Evolutionary conservation across 2,113 vertebrate genomes (phyloP).

Genomic region (Percina caprodes): DNA sequence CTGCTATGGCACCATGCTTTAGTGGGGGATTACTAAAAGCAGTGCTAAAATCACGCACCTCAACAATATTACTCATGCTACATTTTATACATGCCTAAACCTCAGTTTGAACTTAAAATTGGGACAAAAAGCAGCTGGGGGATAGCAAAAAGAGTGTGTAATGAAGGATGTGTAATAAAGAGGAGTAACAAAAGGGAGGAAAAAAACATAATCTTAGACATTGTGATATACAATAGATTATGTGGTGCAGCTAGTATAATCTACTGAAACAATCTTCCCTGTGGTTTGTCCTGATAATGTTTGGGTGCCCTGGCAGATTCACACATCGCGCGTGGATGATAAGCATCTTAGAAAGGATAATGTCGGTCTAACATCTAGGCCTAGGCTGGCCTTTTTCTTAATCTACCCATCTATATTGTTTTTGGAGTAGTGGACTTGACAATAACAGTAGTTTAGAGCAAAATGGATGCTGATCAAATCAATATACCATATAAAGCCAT

Average conservation of each 20-base stretch:
- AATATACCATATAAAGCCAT: background rate
- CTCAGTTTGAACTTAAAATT: constrained; percentile 24
- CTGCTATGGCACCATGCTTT: background rate
- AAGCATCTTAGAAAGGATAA: constrained; percentile 32
- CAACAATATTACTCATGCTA: constrained; percentile 6
- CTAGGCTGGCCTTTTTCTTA: background rate
- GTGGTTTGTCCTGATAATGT: constrained; percentile 35
- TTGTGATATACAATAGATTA: background rate
- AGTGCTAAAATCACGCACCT: background rate
- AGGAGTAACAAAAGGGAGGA: background rate
- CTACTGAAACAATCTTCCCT: constrained; percentile 24
- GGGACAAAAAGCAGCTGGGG: constrained; percentile 28
- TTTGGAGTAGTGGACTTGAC: background rate
- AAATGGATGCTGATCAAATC: background rate
- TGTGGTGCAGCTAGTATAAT: constrained; percentile 4
- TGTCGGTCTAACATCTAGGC: background rate
- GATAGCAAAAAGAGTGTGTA: constrained; percentile 21
- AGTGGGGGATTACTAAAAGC: background rate
- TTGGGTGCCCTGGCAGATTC: constrained; percentile 33
- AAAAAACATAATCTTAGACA: constrained; percentile 16
- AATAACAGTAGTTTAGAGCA: background rate
- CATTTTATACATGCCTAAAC: constrained; percentile 1
- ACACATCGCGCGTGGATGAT: constrained; percentile 19
- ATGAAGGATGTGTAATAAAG: constrained; percentile 14
- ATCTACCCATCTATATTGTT: background rate